These are phyloP conservation scores for Dugesia japonica DNA, from an alignment of 2,888 invertebrate genomes.

Conservation along the genomic window DNA sequence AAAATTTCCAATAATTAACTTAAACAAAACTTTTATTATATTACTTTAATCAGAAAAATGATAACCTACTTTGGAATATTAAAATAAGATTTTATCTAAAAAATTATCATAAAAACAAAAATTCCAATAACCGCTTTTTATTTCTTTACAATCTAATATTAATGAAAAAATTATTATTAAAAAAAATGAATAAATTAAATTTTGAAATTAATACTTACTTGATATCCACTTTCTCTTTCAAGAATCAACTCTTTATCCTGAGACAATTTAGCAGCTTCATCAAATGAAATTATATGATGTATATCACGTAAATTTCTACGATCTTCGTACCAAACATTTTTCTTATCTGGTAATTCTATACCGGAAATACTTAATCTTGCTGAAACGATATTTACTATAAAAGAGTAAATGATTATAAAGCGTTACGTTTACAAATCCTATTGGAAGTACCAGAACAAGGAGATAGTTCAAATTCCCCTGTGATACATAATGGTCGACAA, in stretches of 20 bases:
- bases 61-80: too few relatives aligned
- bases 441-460: conserved; percentile 17
- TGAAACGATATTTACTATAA: background rate
- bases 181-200: too few relatives aligned
- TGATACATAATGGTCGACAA: background rate
- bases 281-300: background rate
- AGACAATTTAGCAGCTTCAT: background rate
- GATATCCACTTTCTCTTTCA: conserved; percentile 10
- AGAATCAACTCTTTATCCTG: background rate
- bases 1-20: background rate
- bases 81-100: too few relatives aligned
- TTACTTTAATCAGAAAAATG: background rate
- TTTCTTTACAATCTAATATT: background rate
- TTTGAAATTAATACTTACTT: background rate
- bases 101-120: too few relatives aligned
- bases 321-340: conserved; percentile 25
- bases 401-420: background rate
- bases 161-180: too few relatives aligned
- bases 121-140: too few relatives aligned
- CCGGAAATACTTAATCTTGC: background rate
- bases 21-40: too few relatives aligned
- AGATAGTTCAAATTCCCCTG: background rate
- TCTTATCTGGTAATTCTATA: background rate
- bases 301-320: background rate
- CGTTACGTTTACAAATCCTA: conserved; percentile 9